Conservation (phyloP, 2,113 vertebrate species). For the Corythaixoides concolor region DNA sequence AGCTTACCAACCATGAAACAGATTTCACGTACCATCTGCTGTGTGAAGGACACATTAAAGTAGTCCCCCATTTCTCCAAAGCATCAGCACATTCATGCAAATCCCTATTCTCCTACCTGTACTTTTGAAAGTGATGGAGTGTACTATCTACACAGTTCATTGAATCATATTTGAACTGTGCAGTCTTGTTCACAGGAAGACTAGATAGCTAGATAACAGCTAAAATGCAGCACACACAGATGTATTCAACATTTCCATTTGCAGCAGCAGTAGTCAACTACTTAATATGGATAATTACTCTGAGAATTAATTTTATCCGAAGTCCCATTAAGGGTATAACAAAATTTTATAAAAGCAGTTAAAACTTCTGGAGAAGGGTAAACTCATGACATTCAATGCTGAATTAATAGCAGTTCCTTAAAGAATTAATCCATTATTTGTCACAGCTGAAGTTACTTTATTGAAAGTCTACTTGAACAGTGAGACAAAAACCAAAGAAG, state of each 20-base stretch:
- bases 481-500: background rate
- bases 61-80: conserved; percentile 16
- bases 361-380: conserved; percentile 37
- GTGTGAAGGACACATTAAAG: conserved; percentile 56
- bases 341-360: conserved; percentile 25
- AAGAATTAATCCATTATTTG: conserved; percentile 33
- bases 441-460: conserved; percentile 14
- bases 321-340: background rate
- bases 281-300: background rate
- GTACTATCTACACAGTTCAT: background rate
- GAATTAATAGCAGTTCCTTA: conserved; percentile 21
- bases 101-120: conserved; percentile 29
- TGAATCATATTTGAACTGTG: background rate
- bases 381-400: conserved; percentile 3
- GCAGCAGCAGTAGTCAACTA: background rate
- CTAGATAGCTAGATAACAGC: background rate
- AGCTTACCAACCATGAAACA: conserved; percentile 34
- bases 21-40: conserved; percentile 68
- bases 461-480: background rate
- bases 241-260: background rate
- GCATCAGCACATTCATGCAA: conserved; percentile 43
- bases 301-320: background rate
- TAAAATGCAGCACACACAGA: background rate
- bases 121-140: conserved; percentile 44
- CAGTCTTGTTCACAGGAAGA: background rate